A percentile compares a stretch with the other conserved stretches of the same genome.
phyloP scores from a whole-genome alignment of 1,140 invertebrate genomes.

The Drosophila paulistorum region DNA sequence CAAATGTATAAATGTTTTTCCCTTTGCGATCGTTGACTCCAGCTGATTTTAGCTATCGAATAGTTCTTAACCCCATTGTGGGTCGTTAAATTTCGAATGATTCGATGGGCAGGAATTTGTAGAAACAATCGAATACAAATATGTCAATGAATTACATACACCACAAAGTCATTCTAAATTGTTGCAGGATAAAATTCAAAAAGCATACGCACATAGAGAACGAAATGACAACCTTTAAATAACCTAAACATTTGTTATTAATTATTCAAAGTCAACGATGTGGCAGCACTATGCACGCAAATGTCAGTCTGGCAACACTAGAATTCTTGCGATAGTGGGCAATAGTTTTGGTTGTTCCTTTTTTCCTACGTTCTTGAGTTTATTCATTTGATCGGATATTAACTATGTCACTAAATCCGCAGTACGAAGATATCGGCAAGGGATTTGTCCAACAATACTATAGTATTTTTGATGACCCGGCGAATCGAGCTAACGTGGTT shows the following conservation, averaged over 20 bases:
- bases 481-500: constrained; percentile 90
- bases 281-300: not conserved
- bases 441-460: constrained; percentile 97
- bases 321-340: constrained; percentile 1
- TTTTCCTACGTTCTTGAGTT: constrained; percentile 23
- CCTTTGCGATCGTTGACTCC: not conserved
- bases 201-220: no score
- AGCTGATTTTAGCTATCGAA: constrained; percentile 7
- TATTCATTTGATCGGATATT: not conserved
- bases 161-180: no score
- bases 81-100: not conserved
- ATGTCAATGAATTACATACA: no score
- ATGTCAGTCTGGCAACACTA: not conserved
- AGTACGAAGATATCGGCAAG: constrained; percentile 95
- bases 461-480: constrained; percentile 93
- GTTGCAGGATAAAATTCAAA: no score
- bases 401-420: constrained; percentile 92
- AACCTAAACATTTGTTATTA: not conserved
- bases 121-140: no score
- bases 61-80: not conserved
- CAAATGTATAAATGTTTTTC: constrained; percentile 1
- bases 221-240: not conserved
- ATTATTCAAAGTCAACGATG: not conserved
- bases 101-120: no score
- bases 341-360: constrained; percentile 19